Evolutionary conservation across 2,888 invertebrate species (phyloP).

Genomic region (Allophyes oxyacanthae): DNA sequence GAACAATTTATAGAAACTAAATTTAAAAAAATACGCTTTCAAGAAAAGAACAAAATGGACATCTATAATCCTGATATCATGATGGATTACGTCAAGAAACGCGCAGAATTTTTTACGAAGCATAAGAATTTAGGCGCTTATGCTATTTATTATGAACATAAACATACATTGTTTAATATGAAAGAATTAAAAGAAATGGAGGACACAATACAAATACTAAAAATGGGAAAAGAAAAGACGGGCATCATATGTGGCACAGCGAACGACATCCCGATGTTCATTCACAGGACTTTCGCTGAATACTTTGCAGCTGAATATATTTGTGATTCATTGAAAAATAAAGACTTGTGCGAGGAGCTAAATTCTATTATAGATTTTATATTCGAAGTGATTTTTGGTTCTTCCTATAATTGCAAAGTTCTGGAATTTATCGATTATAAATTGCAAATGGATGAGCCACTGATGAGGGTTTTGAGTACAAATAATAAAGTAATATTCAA

Average conservation of each 20-base stretch:
- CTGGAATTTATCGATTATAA: slow-evolving; percentile 8
- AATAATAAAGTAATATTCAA: slow-evolving; percentile 8
- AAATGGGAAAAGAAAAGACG: slow-evolving; percentile 30
- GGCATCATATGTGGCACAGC: slow-evolving; percentile 29
- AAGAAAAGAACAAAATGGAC: slow-evolving; percentile 38
- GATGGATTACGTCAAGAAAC: slow-evolving; percentile 31
- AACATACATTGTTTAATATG: slow-evolving; percentile 8
- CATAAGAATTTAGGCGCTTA: slow-evolving; percentile 43
- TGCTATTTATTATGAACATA: slow-evolving; percentile 10
- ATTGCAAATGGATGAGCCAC: slow-evolving; percentile 1
- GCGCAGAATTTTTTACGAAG: slow-evolving; percentile 17
- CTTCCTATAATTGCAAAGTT: background rate
- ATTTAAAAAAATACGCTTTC: slow-evolving; percentile 30
- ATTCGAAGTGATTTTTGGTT: slow-evolving; percentile 6
- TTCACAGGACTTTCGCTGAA: slow-evolving; percentile 37
- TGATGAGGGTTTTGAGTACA: background rate
- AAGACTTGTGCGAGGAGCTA: background rate
- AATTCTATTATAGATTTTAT: slow-evolving; percentile 19
- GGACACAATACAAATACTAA: slow-evolving; percentile 5
- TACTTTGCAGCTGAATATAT: slow-evolving; percentile 42
- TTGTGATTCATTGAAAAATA: slow-evolving; percentile 29
- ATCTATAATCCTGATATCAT: slow-evolving; percentile 25
- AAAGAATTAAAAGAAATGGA: slow-evolving; percentile 22
- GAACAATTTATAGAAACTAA: slow-evolving; percentile 38
- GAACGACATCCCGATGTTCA: slow-evolving; percentile 27